Percentiles rank a stretch among this genome's conserved stretches.
phyloP scores from a whole-genome alignment of 2,113 vertebrate species.

The Phycodurus eques region DNA sequence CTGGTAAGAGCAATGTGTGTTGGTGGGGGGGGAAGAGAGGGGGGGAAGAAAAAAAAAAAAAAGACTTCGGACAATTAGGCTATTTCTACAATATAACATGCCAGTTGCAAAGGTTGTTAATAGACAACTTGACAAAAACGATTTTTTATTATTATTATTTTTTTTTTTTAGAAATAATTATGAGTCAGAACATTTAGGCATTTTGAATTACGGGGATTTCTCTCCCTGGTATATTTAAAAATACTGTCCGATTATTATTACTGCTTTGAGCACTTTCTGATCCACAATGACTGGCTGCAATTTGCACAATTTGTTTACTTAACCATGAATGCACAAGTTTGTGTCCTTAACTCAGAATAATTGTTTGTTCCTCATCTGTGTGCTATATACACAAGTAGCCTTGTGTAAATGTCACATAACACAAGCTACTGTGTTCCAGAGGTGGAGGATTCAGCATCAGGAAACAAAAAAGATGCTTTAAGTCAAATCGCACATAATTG shows the following conservation, averaged over 20 bases:
- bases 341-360: not conserved
- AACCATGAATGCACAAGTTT: not conserved
- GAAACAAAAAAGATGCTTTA: constrained; percentile 41
- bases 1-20: constrained; percentile 13
- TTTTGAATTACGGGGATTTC: not conserved
- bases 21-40: too few species aligned
- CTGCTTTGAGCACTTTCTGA: not conserved
- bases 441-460: constrained; percentile 34
- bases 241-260: not conserved
- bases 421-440: constrained; percentile 32
- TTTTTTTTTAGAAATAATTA: not conserved
- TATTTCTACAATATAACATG: constrained; percentile 4
- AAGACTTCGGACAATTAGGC: not conserved
- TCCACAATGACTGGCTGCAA: not conserved
- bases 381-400: constrained; percentile 15
- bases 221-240: not conserved
- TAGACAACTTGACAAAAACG: not conserved
- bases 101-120: constrained; percentile 15
- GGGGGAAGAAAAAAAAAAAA: constrained; percentile 1
- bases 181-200: not conserved
- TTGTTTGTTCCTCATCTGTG: constrained; percentile 15
- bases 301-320: not conserved
- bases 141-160: not conserved
- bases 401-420: constrained; percentile 31
- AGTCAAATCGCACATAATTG: constrained; percentile 15